Conservation (phyloP, 2,888 invertebrate species). For the Odontocolon sp. region DNA sequence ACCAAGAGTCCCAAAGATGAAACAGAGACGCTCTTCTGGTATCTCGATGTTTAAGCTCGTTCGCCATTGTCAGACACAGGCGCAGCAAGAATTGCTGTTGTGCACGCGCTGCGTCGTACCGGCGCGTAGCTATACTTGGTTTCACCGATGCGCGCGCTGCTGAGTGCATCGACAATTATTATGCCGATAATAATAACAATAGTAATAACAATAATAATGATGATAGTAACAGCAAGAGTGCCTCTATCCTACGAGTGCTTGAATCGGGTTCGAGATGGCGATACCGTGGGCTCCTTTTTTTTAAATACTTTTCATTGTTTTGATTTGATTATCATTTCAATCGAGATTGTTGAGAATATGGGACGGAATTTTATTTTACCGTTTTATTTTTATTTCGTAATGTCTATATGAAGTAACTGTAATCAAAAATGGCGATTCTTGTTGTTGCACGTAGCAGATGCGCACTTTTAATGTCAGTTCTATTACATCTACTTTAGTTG, state of each 20-base stretch:
- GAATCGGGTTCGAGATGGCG: slow-evolving; percentile 49
- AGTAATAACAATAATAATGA: slow-evolving; percentile 29
- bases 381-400: background rate
- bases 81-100: slow-evolving; percentile 31
- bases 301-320: background rate
- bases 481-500: no score
- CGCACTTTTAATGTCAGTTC: no score
- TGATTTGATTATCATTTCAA: no score
- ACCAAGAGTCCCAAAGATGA: background rate
- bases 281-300: slow-evolving; percentile 20
- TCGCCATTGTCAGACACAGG: slow-evolving; percentile 30
- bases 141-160: slow-evolving; percentile 41
- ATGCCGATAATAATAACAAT: slow-evolving; percentile 39
- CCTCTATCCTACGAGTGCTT: slow-evolving; percentile 38
- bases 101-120: slow-evolving; percentile 22
- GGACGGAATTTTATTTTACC: background rate
- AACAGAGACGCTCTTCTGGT: background rate
- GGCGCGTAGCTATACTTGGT: slow-evolving; percentile 21
- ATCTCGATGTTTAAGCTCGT: slow-evolving; percentile 3
- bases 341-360: no score
- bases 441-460: no score
- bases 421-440: no score
- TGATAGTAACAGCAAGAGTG: slow-evolving; percentile 16
- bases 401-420: no score
- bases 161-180: slow-evolving; percentile 38